These are phyloP conservation scores for Acronicta psi DNA, from an alignment of 2,888 invertebrate species.

Conservation along the genomic window DNA sequence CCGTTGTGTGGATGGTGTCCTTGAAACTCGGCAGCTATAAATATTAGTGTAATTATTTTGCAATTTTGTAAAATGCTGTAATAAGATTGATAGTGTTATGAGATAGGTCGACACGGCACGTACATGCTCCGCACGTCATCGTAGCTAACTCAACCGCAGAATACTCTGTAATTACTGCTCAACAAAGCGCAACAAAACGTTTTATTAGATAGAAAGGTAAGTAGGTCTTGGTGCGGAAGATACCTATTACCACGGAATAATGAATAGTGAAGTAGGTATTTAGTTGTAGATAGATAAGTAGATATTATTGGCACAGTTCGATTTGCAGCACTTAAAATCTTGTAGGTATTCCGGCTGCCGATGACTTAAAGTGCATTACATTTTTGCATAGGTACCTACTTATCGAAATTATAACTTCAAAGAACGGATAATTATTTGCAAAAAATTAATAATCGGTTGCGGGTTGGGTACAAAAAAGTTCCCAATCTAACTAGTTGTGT, in stretches of 20 bases:
- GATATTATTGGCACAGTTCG: too few species aligned
- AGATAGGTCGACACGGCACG: background rate
- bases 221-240: background rate
- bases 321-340: too few species aligned
- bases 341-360: too few species aligned
- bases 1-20: slow-evolving; percentile 12
- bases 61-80: slow-evolving; percentile 8
- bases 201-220: slow-evolving; percentile 1
- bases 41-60: slow-evolving; percentile 26
- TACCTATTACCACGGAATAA: background rate
- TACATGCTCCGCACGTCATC: background rate
- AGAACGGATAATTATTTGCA: too few species aligned
- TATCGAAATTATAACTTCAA: too few species aligned
- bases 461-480: too few species aligned
- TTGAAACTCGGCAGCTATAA: slow-evolving; percentile 24
- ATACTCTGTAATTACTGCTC: background rate
- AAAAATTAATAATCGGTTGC: too few species aligned
- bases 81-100: background rate
- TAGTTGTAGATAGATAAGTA: too few species aligned
- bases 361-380: too few species aligned
- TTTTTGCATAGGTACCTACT: too few species aligned
- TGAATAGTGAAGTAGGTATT: background rate
- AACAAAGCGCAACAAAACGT: background rate
- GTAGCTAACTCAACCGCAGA: background rate
- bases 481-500: too few species aligned